These are phyloP conservation scores for Nephrotoma guestfalica DNA, from an alignment of 2,888 invertebrate species.

Conservation along the genomic window DNA sequence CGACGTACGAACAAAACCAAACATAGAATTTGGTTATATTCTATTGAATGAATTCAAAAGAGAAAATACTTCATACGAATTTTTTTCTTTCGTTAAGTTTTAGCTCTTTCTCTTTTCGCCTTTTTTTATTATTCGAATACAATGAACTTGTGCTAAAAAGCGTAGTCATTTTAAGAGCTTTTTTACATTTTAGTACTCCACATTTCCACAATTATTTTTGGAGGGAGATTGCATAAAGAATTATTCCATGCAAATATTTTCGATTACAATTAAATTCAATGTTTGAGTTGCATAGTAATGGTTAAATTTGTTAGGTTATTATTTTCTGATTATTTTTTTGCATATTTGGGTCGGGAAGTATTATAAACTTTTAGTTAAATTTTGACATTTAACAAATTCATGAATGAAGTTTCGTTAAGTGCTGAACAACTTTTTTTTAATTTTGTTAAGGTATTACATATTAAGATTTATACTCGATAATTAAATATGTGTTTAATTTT, in stretches of 20 bases:
- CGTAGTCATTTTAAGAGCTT: not conserved
- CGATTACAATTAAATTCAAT: not conserved
- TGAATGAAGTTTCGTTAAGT: not conserved
- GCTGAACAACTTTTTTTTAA: not conserved
- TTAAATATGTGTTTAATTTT: no score
- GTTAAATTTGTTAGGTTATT: no score
- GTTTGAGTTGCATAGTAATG: not conserved
- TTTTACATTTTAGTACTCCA: not conserved
- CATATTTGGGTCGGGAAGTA: not conserved
- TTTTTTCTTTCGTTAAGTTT: not conserved
- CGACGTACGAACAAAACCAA: slow-evolving; percentile 20
- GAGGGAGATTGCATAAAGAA: not conserved
- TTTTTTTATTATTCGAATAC: not conserved
- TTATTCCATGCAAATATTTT: not conserved
- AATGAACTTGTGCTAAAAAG: not conserved
- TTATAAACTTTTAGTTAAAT: not conserved
- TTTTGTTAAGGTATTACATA: no score
- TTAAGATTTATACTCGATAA: no score
- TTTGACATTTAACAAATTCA: not conserved
- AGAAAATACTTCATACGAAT: not conserved
- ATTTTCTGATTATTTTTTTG: not conserved
- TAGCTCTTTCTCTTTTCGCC: not conserved
- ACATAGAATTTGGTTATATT: slow-evolving; percentile 11
- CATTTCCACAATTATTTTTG: not conserved
- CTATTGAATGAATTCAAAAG: not conserved